Conservation (phyloP, 2,113 vertebrate species). For the Lamprotornis superbus region DNA sequence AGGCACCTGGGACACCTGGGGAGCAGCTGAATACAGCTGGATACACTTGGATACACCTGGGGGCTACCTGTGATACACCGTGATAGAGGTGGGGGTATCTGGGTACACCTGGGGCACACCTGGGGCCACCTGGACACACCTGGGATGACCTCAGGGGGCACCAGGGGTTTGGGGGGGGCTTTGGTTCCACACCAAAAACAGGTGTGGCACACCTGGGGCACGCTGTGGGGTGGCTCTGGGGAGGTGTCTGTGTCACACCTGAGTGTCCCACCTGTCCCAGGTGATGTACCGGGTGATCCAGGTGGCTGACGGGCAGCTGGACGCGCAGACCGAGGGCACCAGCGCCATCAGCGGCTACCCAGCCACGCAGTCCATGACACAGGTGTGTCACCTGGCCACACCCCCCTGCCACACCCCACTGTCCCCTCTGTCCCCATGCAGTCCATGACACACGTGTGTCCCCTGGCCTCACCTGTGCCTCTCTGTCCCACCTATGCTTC, state of each 20-base stretch:
- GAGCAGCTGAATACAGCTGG: too few relatives aligned
- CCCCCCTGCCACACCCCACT: not conserved
- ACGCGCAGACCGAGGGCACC: not conserved
- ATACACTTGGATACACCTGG: too few relatives aligned
- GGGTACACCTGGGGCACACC: too few relatives aligned
- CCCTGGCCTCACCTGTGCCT: too few relatives aligned
- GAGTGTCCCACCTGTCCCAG: not conserved
- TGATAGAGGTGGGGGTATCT: too few relatives aligned
- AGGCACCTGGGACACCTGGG: too few relatives aligned
- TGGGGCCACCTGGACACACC: too few relatives aligned
- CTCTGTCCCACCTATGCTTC: not conserved
- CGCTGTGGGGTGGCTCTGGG: not conserved
- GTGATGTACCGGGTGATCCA: not conserved
- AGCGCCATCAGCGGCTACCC: not conserved
- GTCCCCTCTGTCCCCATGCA: not conserved
- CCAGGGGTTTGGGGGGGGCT: too few relatives aligned
- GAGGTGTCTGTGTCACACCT: not conserved
- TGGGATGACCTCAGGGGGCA: too few relatives aligned
- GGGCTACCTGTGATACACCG: too few relatives aligned
- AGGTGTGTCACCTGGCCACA: too few relatives aligned
- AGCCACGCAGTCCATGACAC: not conserved
- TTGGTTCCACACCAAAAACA: too few relatives aligned
- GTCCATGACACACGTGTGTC: not conserved
- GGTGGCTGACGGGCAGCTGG: not conserved
- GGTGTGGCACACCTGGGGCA: not conserved